These are phyloP conservation scores for Trichomalopsis sarcophagae DNA, from an alignment of 1,140 invertebrate genomes.

Conservation along the genomic window DNA sequence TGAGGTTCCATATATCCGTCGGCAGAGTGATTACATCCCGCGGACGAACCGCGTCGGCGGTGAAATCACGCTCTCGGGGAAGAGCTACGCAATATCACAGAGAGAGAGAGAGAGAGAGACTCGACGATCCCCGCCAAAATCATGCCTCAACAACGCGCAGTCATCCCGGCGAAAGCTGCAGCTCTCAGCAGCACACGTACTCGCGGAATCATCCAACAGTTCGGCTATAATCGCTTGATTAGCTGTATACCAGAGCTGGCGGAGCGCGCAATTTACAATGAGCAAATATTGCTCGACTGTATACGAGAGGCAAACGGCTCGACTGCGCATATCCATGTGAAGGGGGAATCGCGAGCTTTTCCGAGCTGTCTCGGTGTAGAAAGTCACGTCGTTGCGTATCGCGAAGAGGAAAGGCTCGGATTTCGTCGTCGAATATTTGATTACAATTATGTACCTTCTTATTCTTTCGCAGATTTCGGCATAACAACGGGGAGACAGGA, in stretches of 20 bases:
- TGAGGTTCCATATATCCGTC: not conserved
- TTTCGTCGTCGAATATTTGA: not conserved
- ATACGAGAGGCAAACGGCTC: not conserved
- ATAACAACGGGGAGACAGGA: constrained; percentile 86
- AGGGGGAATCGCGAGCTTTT: not conserved
- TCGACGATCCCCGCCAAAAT: not conserved
- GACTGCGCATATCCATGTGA: not conserved
- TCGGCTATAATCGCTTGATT: constrained; percentile 19
- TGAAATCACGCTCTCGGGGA: not conserved
- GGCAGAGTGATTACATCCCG: not conserved
- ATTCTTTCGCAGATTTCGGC: constrained; percentile 80
- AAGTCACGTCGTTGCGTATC: no score
- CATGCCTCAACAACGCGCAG: not conserved
- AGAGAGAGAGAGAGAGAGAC: not conserved
- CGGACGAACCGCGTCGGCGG: not conserved
- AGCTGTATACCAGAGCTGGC: not conserved
- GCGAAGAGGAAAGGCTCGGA: no score
- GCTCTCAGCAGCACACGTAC: not conserved
- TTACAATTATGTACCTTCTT: not conserved
- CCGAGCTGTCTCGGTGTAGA: not conserved
- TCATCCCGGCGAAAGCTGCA: not conserved
- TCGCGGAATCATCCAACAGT: not conserved
- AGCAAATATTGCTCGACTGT: not conserved
- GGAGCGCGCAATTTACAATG: constrained; percentile 19
- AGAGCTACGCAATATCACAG: not conserved